These are phyloP conservation scores for Timema podura DNA, from an alignment of 2,888 invertebrate species.

Conservation along the genomic window DNA sequence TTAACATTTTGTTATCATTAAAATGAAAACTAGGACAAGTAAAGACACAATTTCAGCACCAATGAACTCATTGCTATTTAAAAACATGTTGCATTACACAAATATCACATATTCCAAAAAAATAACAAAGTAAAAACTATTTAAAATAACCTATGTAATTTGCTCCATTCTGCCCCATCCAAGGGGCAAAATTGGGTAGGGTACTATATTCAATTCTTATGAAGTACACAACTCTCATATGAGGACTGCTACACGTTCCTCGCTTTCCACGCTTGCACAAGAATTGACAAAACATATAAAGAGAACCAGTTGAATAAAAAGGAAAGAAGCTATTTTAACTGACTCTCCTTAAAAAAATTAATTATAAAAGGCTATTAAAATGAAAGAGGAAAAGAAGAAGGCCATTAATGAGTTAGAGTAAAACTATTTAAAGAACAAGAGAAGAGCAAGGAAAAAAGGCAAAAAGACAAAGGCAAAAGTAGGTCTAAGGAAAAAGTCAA, in stretches of 20 bases:
- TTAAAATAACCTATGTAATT: background rate
- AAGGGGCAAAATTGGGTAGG: slow-evolving; percentile 1
- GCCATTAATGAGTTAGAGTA: no score
- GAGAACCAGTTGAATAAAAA: slow-evolving; percentile 19
- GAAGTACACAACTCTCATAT: background rate
- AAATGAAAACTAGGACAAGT: background rate
- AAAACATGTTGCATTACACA: background rate
- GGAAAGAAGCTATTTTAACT: background rate
- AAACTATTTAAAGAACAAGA: no score
- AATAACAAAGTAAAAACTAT: no score
- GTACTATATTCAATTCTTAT: background rate
- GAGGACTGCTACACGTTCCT: slow-evolving; percentile 22
- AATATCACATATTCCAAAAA: background rate
- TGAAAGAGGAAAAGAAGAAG: no score
- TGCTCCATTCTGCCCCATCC: background rate
- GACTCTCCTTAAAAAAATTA: background rate
- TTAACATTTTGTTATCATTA: background rate
- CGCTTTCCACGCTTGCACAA: slow-evolving; percentile 24
- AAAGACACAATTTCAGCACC: background rate
- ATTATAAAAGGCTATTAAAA: background rate
- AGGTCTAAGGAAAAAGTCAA: no score
- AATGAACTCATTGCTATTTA: background rate
- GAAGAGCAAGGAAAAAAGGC: no score
- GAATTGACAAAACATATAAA: slow-evolving; percentile 27
- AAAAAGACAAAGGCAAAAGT: no score